Evolutionary conservation across 2,888 invertebrate species (phyloP).

Genomic region (Epinotia bilunana): DNA sequence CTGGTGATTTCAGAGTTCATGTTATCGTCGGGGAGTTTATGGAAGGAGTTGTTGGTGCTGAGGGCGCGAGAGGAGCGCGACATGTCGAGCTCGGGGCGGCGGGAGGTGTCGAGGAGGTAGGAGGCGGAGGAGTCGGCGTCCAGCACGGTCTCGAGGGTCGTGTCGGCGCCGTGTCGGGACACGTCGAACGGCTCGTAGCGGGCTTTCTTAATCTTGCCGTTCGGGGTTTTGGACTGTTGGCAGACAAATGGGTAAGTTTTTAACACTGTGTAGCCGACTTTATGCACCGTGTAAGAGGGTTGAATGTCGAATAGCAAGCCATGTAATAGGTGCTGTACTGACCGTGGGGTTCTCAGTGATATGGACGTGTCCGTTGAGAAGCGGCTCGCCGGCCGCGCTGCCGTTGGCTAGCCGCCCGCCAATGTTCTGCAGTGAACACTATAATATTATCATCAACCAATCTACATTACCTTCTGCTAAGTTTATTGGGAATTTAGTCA

Average conservation of each 20-base stretch:
- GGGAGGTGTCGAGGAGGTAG: conserved; percentile 69
- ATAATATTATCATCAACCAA: too few relatives aligned
- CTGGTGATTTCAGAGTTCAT: conserved; percentile 77
- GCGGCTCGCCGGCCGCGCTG: conserved; percentile 73
- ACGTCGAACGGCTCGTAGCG: conserved; percentile 69
- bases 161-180: conserved; percentile 66
- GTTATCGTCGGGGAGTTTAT: conserved; percentile 77
- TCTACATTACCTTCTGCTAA: too few relatives aligned
- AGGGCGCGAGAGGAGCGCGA: conserved; percentile 10
- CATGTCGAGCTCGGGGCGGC: conserved; percentile 49
- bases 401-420: conserved; percentile 73
- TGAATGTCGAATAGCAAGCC: not conserved
- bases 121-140: conserved; percentile 54
- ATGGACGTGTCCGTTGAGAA: conserved; percentile 85
- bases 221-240: conserved; percentile 72
- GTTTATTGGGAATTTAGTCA: too few relatives aligned
- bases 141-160: conserved; percentile 66
- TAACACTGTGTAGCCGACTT: not conserved
- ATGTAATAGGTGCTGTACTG: conserved; percentile 52
- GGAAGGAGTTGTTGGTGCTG: conserved; percentile 59
- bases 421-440: conserved; percentile 57
- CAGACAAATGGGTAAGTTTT: conserved; percentile 19
- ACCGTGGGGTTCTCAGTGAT: conserved; percentile 89
- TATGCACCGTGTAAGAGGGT: not conserved
- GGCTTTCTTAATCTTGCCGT: conserved; percentile 68